Conservation (phyloP, 2,888 invertebrate genomes). For the Dromius quadrimaculatus region DNA sequence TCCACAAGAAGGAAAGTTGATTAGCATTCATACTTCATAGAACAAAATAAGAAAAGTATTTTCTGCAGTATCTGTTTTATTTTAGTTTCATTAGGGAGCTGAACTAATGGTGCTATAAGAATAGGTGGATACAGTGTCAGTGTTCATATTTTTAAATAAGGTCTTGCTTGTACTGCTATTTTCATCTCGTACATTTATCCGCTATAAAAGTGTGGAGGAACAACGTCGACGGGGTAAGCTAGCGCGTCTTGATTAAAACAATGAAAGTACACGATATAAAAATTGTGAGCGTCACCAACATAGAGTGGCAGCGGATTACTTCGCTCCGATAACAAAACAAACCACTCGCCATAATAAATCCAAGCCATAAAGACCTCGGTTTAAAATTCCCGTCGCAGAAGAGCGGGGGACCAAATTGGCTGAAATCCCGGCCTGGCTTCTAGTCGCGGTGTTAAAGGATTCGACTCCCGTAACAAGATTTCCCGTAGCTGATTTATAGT, state of each 20-base stretch:
- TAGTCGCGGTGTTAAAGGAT: slow-evolving; percentile 56
- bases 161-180: background rate
- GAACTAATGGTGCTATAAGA: too few species aligned
- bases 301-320: slow-evolving; percentile 13
- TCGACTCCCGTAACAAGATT: slow-evolving; percentile 52
- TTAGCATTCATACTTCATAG: too few species aligned
- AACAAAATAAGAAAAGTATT: too few species aligned
- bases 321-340: slow-evolving; percentile 47
- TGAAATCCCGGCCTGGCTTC: slow-evolving; percentile 58
- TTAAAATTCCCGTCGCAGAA: slow-evolving; percentile 52
- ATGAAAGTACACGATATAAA: slow-evolving; percentile 46
- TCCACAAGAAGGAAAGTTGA: too few species aligned
- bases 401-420: slow-evolving; percentile 55
- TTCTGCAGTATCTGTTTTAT: too few species aligned
- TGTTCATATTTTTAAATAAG: slow-evolving; percentile 6
- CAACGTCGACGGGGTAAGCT: background rate
- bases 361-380: slow-evolving; percentile 47
- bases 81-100: too few species aligned
- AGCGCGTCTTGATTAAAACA: slow-evolving; percentile 40
- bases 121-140: too few species aligned
- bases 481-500: slow-evolving; percentile 52
- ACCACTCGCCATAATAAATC: slow-evolving; percentile 50
- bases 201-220: slow-evolving; percentile 16
- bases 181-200: slow-evolving; percentile 30
- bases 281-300: slow-evolving; percentile 21